Percentiles rank a stretch among this genome's conserved stretches.
phyloP scores from a whole-genome alignment of 1,140 invertebrate genomes.

The Babylonia areolata region DNA sequence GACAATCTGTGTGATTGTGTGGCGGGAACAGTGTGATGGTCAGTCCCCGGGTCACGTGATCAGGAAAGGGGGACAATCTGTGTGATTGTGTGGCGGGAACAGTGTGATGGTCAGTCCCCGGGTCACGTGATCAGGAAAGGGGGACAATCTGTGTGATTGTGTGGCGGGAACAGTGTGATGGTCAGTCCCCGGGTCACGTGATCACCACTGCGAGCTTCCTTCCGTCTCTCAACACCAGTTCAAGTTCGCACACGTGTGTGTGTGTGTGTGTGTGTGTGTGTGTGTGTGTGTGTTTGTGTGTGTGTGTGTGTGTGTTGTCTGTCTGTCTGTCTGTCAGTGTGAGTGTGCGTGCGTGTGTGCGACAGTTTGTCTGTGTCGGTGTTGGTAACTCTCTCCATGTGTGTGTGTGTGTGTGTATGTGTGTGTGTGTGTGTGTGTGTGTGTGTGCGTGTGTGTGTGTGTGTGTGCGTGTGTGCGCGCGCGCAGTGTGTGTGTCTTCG shows the following conservation, averaged over 20 bases:
- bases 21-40: too few relatives aligned
- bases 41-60: too few relatives aligned
- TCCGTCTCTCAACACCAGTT: too few relatives aligned
- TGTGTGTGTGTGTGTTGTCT: constrained; percentile 11
- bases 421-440: not conserved
- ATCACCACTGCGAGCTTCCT: too few relatives aligned
- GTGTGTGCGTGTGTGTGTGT: not conserved
- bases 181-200: too few relatives aligned
- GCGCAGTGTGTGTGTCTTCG: not conserved
- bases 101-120: too few relatives aligned
- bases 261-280: not conserved
- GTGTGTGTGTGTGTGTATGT: not conserved
- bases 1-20: too few relatives aligned
- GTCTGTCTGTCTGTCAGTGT: not conserved
- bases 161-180: too few relatives aligned
- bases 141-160: not conserved
- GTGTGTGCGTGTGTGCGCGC: not conserved
- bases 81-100: too few relatives aligned
- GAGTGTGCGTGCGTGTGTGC: not conserved
- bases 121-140: too few relatives aligned
- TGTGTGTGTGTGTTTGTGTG: not conserved
- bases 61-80: too few relatives aligned
- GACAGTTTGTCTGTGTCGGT: not conserved
- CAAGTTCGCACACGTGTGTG: not conserved
- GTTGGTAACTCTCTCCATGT: not conserved